Conservation (phyloP, 2,888 invertebrate species). For the Brachypterus glaber region DNA sequence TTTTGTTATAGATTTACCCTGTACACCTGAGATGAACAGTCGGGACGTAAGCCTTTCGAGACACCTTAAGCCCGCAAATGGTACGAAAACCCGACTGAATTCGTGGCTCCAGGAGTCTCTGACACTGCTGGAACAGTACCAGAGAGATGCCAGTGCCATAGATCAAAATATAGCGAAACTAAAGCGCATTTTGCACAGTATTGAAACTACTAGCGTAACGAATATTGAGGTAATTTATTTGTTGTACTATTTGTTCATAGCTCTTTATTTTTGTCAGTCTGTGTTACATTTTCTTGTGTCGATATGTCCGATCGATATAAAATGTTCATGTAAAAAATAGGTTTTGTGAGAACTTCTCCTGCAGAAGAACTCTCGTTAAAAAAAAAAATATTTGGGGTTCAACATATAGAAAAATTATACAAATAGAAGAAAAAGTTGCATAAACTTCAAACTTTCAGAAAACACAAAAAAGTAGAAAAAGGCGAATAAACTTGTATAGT, state of each 20-base stretch:
- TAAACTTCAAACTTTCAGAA: no score
- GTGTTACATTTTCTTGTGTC: no score
- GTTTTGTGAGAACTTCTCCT: no score
- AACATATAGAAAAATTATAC: no score
- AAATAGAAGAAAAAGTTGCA: no score
- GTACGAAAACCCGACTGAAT: constrained; percentile 44
- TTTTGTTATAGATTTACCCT: constrained; percentile 25
- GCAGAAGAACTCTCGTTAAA: no score
- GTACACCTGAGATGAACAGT: constrained; percentile 38
- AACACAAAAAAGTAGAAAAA: no score
- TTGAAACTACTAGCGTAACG: constrained; percentile 33
- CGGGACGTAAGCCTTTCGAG: constrained; percentile 41
- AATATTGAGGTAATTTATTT: constrained; percentile 28
- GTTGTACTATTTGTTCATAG: constrained; percentile 53
- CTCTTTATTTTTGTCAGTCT: no score
- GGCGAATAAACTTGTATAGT: no score
- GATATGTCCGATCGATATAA: no score
- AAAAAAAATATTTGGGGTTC: no score
- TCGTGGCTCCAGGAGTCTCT: constrained; percentile 63
- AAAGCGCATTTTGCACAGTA: constrained; percentile 50
- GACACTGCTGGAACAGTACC: constrained; percentile 52
- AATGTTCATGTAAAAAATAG: no score
- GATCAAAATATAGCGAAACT: constrained; percentile 62
- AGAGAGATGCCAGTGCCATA: constrained; percentile 55
- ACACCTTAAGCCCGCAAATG: constrained; percentile 32